Evolutionary conservation across 2,888 invertebrate genomes (phyloP).

Genomic region (Acronicta aceris): DNA sequence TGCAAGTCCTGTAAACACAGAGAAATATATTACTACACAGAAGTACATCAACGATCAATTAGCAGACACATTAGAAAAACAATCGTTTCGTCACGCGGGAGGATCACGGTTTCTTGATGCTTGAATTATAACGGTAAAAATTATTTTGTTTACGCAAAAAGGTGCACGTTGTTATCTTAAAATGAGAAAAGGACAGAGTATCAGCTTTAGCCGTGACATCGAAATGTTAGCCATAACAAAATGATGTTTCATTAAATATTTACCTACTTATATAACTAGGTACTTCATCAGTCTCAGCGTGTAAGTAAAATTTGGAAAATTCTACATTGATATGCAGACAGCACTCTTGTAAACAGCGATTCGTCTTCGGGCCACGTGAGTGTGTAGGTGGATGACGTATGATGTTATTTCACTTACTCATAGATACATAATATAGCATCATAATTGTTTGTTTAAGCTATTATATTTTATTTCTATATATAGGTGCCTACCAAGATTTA

Average conservation of each 20-base stretch:
- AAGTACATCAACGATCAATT: background rate
- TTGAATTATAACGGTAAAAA: background rate
- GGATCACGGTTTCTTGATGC: background rate
- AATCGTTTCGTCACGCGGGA: too few species aligned
- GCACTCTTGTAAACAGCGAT: slow-evolving; percentile 21
- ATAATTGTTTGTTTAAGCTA: slow-evolving; percentile 23
- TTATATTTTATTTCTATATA: background rate
- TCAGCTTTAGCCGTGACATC: slow-evolving; percentile 72
- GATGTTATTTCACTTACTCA: slow-evolving; percentile 4
- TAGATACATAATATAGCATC: background rate
- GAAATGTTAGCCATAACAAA: slow-evolving; percentile 39
- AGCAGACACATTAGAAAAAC: too few species aligned
- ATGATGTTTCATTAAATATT: slow-evolving; percentile 16
- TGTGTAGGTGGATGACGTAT: slow-evolving; percentile 12
- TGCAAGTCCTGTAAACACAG: slow-evolving; percentile 76
- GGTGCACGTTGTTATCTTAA: slow-evolving; percentile 63
- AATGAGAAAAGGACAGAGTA: slow-evolving; percentile 56
- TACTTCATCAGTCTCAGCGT: slow-evolving; percentile 25
- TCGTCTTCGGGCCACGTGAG: slow-evolving; percentile 20
- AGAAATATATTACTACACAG: slow-evolving; percentile 43
- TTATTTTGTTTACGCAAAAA: slow-evolving; percentile 35
- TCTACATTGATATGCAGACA: slow-evolving; percentile 32
- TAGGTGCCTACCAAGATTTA: too few species aligned
- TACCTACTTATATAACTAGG: background rate
- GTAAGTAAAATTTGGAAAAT: slow-evolving; percentile 30